Conservation (phyloP, 2,113 vertebrate species). For the Zosterops borbonicus region DNA sequence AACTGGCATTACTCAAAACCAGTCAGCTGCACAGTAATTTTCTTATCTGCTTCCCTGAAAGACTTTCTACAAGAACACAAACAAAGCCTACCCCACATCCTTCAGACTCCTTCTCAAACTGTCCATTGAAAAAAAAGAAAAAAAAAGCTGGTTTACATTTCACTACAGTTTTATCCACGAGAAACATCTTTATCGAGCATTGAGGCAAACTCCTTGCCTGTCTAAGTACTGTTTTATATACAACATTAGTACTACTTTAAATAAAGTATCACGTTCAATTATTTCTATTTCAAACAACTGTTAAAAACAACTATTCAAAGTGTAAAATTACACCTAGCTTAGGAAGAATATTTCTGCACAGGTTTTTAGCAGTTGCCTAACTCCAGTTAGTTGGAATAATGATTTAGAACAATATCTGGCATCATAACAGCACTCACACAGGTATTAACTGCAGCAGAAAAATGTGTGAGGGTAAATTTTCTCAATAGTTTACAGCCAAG, state of each 20-base stretch:
- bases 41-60: background rate
- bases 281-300: background rate
- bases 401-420: background rate
- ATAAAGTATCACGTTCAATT: background rate
- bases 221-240: background rate
- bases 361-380: background rate
- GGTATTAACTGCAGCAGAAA: background rate
- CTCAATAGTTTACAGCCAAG: background rate
- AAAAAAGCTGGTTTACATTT: background rate
- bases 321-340: background rate
- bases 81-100: background rate
- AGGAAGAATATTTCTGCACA: background rate
- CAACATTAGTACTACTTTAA: background rate
- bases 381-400: background rate
- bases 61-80: background rate
- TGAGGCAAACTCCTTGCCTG: background rate
- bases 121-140: background rate
- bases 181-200: background rate
- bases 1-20: background rate
- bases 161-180: background rate
- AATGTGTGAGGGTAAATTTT: background rate
- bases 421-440: background rate
- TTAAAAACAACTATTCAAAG: background rate
- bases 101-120: background rate
- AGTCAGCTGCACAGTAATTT: background rate